Evolutionary conservation across 1,140 invertebrate species (phyloP).

Genomic region (Calycopis cecrops): DNA sequence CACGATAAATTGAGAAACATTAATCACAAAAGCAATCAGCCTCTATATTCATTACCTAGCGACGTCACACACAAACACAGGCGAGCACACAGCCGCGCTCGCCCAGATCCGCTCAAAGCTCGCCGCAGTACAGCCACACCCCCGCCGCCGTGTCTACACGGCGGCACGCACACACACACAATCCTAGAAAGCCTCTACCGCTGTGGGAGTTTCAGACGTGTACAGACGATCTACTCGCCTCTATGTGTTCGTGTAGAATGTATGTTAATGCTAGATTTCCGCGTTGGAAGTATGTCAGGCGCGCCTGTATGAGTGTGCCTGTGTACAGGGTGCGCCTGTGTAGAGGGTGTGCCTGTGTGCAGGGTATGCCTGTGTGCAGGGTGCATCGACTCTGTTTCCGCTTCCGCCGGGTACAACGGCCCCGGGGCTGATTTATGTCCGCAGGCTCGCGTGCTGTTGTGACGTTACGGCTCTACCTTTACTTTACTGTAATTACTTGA

Average conservation of each 20-base stretch:
- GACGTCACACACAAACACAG: slow-evolving; percentile 36
- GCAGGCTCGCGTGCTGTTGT: slow-evolving; percentile 63
- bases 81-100: slow-evolving; percentile 30
- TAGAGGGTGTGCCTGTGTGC: slow-evolving; percentile 12
- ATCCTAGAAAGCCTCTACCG: slow-evolving; percentile 41
- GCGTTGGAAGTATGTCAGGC: slow-evolving; percentile 58
- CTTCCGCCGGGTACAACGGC: slow-evolving; percentile 62
- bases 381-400: slow-evolving; percentile 70
- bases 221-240: slow-evolving; percentile 21
- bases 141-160: slow-evolving; percentile 42
- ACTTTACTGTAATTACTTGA: slow-evolving; percentile 23
- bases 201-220: slow-evolving; percentile 43
- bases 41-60: slow-evolving; percentile 45
- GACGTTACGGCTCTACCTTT: slow-evolving; percentile 40
- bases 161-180: slow-evolving; percentile 49
- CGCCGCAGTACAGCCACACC: slow-evolving; percentile 47
- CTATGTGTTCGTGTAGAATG: slow-evolving; percentile 49
- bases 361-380: slow-evolving; percentile 40
- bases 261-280: slow-evolving; percentile 64
- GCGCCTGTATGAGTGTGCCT: slow-evolving; percentile 23
- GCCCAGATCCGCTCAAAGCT: slow-evolving; percentile 40
- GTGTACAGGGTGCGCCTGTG: slow-evolving; percentile 8
- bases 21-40: slow-evolving; percentile 19
- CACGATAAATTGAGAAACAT: background rate
- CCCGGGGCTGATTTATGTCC: slow-evolving; percentile 60